Conservation (phyloP, 2,888 invertebrate species). For the Salpingus planirostris region DNA sequence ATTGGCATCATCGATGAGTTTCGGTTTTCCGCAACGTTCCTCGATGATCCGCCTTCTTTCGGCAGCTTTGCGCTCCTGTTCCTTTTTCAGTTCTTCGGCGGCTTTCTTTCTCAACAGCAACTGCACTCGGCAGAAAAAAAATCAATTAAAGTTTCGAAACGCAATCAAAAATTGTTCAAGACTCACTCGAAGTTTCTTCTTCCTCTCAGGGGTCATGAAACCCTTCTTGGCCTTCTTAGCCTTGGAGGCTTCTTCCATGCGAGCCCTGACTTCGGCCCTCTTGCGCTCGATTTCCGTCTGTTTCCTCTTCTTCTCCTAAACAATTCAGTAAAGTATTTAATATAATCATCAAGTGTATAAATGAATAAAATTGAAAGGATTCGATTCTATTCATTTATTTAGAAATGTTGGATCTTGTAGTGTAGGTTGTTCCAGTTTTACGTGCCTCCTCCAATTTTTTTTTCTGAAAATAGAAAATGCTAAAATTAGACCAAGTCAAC, state of each 20-base stretch:
- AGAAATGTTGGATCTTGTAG: too few species aligned
- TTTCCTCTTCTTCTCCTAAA: constrained; percentile 93
- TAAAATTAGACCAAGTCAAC: background rate
- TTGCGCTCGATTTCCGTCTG: constrained; percentile 97
- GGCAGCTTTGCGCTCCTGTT: constrained; percentile 97
- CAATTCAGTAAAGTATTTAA: constrained; percentile 17
- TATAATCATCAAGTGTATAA: too few species aligned
- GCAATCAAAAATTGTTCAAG: too few species aligned
- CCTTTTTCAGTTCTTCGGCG: constrained; percentile 98
- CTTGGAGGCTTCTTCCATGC: constrained; percentile 97
- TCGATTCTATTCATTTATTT: too few species aligned
- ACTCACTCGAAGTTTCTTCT: constrained; percentile 98
- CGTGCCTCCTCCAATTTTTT: constrained; percentile 73
- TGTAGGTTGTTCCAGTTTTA: too few species aligned
- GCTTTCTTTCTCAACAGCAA: constrained; percentile 99
- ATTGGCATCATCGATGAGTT: constrained; percentile 84
- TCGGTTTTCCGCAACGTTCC: constrained; percentile 87
- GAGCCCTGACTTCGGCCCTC: constrained; percentile 97
- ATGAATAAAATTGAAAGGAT: too few species aligned
- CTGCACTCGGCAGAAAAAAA: constrained; percentile 46
- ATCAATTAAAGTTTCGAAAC: background rate
- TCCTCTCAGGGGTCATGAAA: constrained; percentile 99
- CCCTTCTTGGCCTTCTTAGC: constrained; percentile 99
- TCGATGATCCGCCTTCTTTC: constrained; percentile 96
- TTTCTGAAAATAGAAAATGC: constrained; percentile 57